Percentiles rank a stretch among this genome's conserved stretches.
These are phyloP conservation scores for Caenorhabditis sp. DNA, from an alignment of 2,888 invertebrate species.

Conservation along the genomic window DNA sequence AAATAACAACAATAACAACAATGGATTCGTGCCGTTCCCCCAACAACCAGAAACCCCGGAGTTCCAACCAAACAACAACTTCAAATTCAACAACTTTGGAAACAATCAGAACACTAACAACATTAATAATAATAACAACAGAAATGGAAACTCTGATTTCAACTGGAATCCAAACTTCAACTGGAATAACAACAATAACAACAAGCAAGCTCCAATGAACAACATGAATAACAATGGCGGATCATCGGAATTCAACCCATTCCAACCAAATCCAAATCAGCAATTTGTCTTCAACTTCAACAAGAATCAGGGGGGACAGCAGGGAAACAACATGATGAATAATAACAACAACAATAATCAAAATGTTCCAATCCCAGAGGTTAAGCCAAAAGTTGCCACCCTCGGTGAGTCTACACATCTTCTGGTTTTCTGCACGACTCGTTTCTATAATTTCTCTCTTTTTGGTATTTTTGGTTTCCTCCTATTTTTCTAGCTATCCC, in stretches of 20 bases:
- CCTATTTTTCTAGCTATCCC: constrained; percentile 68
- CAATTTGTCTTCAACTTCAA: constrained; percentile 65
- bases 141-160: constrained; percentile 42
- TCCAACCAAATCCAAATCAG: constrained; percentile 68
- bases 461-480: constrained; percentile 50
- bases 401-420: constrained; percentile 61
- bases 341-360: constrained; percentile 44
- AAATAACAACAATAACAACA: constrained; percentile 46
- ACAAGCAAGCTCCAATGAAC: constrained; percentile 32
- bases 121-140: constrained; percentile 42
- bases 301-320: constrained; percentile 44
- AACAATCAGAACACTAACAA: constrained; percentile 29
- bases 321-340: constrained; percentile 31
- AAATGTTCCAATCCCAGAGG: constrained; percentile 39
- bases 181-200: constrained; percentile 56
- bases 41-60: constrained; percentile 42
- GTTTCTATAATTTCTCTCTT: constrained; percentile 8
- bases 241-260: constrained; percentile 50
- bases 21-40: constrained; percentile 49
- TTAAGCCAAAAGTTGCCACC: constrained; percentile 63
- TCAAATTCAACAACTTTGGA: constrained; percentile 60
- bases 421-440: not conserved
- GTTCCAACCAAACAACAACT: constrained; percentile 63
- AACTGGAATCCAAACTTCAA: constrained; percentile 61
- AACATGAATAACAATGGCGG: constrained; percentile 51